Evolutionary conservation across 2,888 invertebrate species (phyloP), one percentile per base, ranked within the genome.

Genomic region (Tipula helvola): DNA sequence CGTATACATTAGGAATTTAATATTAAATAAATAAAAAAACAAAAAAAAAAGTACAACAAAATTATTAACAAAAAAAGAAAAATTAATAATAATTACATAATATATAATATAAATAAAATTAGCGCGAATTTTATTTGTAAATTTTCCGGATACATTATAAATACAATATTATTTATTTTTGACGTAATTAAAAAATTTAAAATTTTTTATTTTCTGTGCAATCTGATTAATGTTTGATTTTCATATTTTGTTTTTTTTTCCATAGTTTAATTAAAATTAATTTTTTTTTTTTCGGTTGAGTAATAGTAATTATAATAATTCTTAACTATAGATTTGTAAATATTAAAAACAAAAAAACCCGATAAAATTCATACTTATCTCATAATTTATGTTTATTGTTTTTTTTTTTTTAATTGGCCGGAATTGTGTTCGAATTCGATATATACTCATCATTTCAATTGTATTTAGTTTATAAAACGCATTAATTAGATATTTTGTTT

Each of bases 1-100:
- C 71, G 71, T 71, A 71, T 71, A 71, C 18, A 71, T 71, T 28
- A 71, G 71, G 28, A 71, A 71, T 71, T 71, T 71, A 71, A 71
- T 71, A 71, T 71, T 71, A 28, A 71, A 71, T 28, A 28, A 10
- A 71, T 10, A 28, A 28, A 18, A 71, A 71, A 71, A 71, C 8
- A 71, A 71, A 71, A 71, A 71, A 71, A 71, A 71, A 71, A 71
- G 71, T 71, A 71, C 71, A 71, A 71, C 71, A 71, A 71, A 71
- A 71, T 71, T 71, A 71, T 28, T 71, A 8, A 28, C 28, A 28
- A 28, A 28, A 71, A 71, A 71, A 8, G 0, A 52, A 52, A 16
- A 4, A 52, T 52, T n/a, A 44, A 44, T 10, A 44, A 57, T 57
- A 71, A 71, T 71, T 71, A 71, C 28, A 71, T 28, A 28, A 12